Evolutionary conservation across 2,888 invertebrate genomes (phyloP), one percentile per base, ranked within the genome.

Genomic region (Phaedon cochleariae): DNA sequence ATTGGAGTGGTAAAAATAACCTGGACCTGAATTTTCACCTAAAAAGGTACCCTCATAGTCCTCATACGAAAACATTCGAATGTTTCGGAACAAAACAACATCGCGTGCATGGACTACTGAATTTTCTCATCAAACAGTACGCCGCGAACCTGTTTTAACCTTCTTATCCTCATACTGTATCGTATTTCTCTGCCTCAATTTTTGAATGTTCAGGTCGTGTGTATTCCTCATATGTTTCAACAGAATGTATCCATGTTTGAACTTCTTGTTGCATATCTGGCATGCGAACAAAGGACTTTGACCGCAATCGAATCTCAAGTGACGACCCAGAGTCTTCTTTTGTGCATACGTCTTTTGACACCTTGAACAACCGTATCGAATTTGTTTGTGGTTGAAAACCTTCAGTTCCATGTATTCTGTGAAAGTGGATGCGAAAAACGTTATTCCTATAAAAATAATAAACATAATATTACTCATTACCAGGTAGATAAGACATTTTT

Each of bases 221-320:
- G 77, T 77, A 54, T 78, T 76, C 20, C 81, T 68, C 80, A 82
- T 81, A 54, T 82, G 82, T 62, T 80, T 81, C 60, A 82, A 64
- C 34, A 81, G 65, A 53, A 81, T 79, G 60, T 82, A 81, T 0
- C 82, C 80, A 58, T 82, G 82, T 62, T 80, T 80, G 68, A 80
- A 81, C 41, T 77, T 76, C 68, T 80, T 80, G 20, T 74, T 68
- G 59, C 82, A 82, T 53, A 81, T 69, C 51, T 81, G 78, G 63
- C 82, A 82, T 1, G 75, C 73, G 70, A 82, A 83, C 4, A 81
- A 77, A 0, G 82, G 83, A 59, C 73, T 78, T 64, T 80, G 80
- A 0, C 85, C 85, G 69, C 86, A 86, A 74, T 86, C 86, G 71
- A 84, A 83, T 48, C 84, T 80, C 61, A 83, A 79, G 74, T 86